A percentile compares a stretch with the other conserved stretches of the same genome.
Evolutionary conservation across 2,888 invertebrate genomes (phyloP).

Genomic region (Patella caerulea): DNA sequence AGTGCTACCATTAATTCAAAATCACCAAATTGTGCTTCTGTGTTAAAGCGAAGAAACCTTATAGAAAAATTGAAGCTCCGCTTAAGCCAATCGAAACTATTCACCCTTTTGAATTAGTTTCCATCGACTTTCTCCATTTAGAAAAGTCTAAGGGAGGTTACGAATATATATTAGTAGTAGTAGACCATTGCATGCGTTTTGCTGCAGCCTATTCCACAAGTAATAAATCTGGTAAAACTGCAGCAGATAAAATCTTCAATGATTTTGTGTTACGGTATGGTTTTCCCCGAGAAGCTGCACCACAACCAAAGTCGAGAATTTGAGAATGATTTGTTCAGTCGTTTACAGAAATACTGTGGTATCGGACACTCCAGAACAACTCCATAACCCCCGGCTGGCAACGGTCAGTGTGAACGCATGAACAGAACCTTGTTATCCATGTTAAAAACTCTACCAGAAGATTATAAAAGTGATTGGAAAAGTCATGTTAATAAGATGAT

Average conservation of each 20-base stretch:
- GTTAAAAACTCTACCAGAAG: slow-evolving; percentile 1
- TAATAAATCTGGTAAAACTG: background rate
- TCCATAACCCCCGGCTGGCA: slow-evolving; percentile 18
- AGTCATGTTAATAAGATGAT: background rate
- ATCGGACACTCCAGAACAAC: slow-evolving; percentile 11
- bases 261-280: slow-evolving; percentile 1
- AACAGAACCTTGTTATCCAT: slow-evolving; percentile 6
- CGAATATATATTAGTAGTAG: slow-evolving; percentile 19
- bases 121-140: slow-evolving; percentile 21
- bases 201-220: slow-evolving; percentile 23
- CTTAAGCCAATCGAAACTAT: slow-evolving; percentile 14
- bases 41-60: background rate
- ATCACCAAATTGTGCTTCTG: background rate
- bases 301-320: slow-evolving; percentile 43
- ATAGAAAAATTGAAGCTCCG: background rate
- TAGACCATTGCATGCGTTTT: slow-evolving; percentile 22
- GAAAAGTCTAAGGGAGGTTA: slow-evolving; percentile 23
- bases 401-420: slow-evolving; percentile 1
- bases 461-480: slow-evolving; percentile 15
- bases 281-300: slow-evolving; percentile 34
- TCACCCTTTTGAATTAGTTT: slow-evolving; percentile 23
- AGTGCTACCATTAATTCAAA: background rate
- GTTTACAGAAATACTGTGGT: slow-evolving; percentile 1
- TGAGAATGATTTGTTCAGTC: slow-evolving; percentile 31
- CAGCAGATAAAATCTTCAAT: too few species aligned